Conservation (phyloP, 2,113 vertebrate species). For the Axis porcinus region DNA sequence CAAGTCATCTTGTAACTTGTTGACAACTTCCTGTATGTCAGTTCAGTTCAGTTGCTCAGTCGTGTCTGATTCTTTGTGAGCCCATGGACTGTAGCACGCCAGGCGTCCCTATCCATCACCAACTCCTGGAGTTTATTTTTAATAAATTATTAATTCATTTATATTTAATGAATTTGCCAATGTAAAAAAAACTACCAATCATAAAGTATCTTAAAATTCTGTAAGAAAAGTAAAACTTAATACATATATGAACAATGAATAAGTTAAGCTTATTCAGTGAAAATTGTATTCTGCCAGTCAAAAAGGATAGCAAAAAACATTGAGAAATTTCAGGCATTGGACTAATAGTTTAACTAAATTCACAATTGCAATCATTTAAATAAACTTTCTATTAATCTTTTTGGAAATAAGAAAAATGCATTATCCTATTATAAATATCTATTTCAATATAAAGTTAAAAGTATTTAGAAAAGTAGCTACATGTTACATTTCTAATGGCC, state of each 20-base stretch:
- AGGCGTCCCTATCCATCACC: neutral
- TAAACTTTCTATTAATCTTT: neutral
- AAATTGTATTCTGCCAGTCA: conserved; percentile 13
- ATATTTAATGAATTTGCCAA: neutral
- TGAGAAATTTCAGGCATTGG: neutral
- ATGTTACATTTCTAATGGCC: neutral
- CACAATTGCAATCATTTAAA: neutral
- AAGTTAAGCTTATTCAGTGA: conserved; percentile 11
- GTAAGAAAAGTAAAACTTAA: neutral
- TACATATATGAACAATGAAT: neutral
- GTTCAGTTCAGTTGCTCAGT: neutral
- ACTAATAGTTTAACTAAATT: neutral
- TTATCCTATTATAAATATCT: neutral
- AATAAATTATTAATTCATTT: neutral
- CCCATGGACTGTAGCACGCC: neutral
- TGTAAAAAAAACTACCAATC: neutral
- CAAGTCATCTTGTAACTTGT: neutral
- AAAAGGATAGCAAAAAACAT: neutral
- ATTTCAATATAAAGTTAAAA: neutral
- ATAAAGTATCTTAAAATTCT: neutral
- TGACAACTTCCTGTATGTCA: neutral
- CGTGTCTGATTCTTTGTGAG: neutral
- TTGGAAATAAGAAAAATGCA: neutral
- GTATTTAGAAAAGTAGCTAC: neutral
- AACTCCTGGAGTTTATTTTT: neutral